Percentiles rank a stretch among this genome's conserved stretches.
phyloP scores from a whole-genome alignment of 1,140 invertebrate genomes.

The Saccostrea echinata region DNA sequence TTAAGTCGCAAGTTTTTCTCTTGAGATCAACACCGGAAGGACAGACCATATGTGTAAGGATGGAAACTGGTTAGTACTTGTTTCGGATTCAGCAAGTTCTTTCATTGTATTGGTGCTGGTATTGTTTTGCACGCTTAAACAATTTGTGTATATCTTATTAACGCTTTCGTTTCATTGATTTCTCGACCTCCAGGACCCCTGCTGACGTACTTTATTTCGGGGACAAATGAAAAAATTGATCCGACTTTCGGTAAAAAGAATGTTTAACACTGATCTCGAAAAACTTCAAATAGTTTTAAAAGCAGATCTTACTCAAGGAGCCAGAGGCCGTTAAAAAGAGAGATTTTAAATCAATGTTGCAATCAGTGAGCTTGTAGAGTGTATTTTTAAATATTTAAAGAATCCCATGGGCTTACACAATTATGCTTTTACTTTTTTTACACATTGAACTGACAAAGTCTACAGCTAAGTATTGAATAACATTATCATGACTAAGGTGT shows the following conservation, averaged over 20 bases:
- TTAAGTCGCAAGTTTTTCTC: neutral
- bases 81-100: neutral
- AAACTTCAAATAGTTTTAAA: neutral
- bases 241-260: constrained; percentile 10
- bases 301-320: neutral
- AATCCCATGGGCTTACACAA: too few species aligned
- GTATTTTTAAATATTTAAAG: neutral
- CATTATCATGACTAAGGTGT: too few species aligned
- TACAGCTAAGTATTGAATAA: too few species aligned
- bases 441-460: too few species aligned
- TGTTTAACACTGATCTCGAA: neutral
- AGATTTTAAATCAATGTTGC: neutral
- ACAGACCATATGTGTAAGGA: neutral
- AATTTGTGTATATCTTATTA: constrained; percentile 38
- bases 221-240: constrained; percentile 16
- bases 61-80: constrained; percentile 17
- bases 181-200: neutral
- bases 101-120: constrained; percentile 17
- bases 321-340: neutral
- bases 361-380: neutral
- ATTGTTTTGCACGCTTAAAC: constrained; percentile 32
- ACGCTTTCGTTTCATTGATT: constrained; percentile 12
- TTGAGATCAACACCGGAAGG: constrained; percentile 26
- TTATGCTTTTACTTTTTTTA: too few species aligned
- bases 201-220: neutral